phyloP scores from a whole-genome alignment of 35 echinoderm and acorn worm species.

The Diadema setosum region DNA sequence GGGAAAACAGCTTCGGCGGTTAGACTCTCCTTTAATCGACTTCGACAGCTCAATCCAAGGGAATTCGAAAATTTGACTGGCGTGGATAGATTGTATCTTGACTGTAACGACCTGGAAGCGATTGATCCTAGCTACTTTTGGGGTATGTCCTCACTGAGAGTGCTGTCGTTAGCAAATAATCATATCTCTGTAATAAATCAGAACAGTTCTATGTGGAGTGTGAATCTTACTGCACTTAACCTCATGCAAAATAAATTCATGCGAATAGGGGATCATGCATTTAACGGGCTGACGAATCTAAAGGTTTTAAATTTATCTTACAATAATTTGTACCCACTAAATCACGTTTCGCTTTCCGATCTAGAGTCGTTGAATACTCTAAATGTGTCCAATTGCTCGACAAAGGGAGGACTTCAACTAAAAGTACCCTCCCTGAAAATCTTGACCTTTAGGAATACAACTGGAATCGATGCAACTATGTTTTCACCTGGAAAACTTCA shows the following conservation, averaged over 20 bases:
- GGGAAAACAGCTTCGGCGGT: too few relatives aligned
- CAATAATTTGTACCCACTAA: not conserved
- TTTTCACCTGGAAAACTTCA: not conserved
- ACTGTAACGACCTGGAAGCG: not conserved
- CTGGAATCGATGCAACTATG: not conserved
- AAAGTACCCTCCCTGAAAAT: not conserved
- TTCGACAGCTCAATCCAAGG: too few relatives aligned
- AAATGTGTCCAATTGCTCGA: not conserved
- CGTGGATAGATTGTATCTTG: too few relatives aligned
- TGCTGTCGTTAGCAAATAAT: not conserved
- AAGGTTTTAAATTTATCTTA: not conserved
- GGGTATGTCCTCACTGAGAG: not conserved
- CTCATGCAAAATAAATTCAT: not conserved
- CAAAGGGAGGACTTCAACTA: not conserved
- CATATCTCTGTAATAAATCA: not conserved
- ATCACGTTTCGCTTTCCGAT: not conserved
- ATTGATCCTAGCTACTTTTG: not conserved
- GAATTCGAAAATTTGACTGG: too few relatives aligned
- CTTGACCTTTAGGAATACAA: not conserved
- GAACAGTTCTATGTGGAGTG: not conserved
- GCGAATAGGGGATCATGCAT: not conserved
- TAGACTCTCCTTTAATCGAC: too few relatives aligned
- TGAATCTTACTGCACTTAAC: not conserved
- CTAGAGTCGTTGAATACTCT: not conserved
- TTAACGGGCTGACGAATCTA: not conserved